Conservation (phyloP, 1,140 invertebrate species). For the Asobara japonica region DNA sequence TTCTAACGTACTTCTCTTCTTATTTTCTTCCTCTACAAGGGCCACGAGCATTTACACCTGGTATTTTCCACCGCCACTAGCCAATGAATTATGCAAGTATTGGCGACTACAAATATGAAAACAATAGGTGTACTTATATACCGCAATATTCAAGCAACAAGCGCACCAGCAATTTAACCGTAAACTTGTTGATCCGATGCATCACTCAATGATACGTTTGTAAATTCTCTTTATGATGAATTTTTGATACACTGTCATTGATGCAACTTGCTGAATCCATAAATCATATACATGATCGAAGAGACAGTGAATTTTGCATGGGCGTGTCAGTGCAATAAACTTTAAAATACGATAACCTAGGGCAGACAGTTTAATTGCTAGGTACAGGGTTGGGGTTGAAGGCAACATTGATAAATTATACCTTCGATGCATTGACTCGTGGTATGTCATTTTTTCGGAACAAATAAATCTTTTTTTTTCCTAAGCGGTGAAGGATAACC, state of each 20-base stretch:
- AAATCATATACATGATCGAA: conserved; percentile 30
- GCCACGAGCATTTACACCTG: not conserved
- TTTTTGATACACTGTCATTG: not conserved
- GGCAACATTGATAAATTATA: conserved; percentile 40
- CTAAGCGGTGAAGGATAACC: not conserved
- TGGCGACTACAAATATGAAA: conserved; percentile 1
- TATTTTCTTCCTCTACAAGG: not conserved
- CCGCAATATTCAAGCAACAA: too few relatives aligned
- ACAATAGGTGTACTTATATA: not conserved
- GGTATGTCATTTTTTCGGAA: not conserved
- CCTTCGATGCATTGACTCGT: conserved; percentile 35
- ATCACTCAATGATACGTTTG: not conserved
- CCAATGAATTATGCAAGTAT: conserved; percentile 7
- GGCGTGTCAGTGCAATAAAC: conserved; percentile 41
- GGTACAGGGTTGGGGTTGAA: conserved; percentile 34
- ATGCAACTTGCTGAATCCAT: conserved; percentile 4
- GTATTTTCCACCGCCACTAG: not conserved
- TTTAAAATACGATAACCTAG: conserved; percentile 40
- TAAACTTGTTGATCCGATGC: too few relatives aligned
- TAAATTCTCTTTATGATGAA: not conserved
- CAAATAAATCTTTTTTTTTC: conserved; percentile 5
- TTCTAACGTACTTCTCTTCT: not conserved
- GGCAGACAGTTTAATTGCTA: conserved; percentile 42
- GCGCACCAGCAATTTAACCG: not conserved
- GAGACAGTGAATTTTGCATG: conserved; percentile 38